Evolutionary conservation across 2,888 invertebrate genomes (phyloP).

Genomic region (Colletes collaris): DNA sequence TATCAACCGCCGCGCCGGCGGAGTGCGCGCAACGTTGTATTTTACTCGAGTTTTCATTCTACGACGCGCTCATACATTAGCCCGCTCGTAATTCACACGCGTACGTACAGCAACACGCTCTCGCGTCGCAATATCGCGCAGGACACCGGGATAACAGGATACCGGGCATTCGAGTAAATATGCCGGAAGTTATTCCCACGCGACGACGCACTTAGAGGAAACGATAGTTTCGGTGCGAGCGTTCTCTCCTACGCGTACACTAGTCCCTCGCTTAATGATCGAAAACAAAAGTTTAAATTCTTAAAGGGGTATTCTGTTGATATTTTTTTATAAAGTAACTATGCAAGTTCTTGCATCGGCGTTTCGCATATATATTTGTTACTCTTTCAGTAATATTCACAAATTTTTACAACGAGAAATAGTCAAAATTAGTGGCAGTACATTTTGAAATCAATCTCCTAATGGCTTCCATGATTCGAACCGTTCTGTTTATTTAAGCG

Average conservation of each 20-base stretch:
- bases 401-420: no score
- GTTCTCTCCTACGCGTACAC: neutral
- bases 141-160: conserved; percentile 26
- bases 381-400: no score
- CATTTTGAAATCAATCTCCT: no score
- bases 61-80: conserved; percentile 49
- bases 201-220: conserved; percentile 55
- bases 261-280: no score
- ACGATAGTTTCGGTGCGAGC: conserved; percentile 52
- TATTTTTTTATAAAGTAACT: no score
- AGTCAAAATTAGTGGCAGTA: no score
- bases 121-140: conserved; percentile 50
- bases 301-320: no score
- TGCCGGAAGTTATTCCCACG: conserved; percentile 60
- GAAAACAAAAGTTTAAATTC: no score
- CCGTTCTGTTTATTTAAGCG: no score
- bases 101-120: conserved; percentile 12
- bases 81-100: conserved; percentile 53
- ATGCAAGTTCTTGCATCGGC: no score
- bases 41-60: conserved; percentile 54
- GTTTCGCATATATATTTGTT: no score
- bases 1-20: conserved; percentile 26
- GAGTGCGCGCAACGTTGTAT: conserved; percentile 41
- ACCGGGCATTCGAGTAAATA: conserved; percentile 58
- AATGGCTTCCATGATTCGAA: no score